These are phyloP conservation scores for Platalea minor DNA, from an alignment of 2,797 vertebrate genomes.

Conservation along the genomic window DNA sequence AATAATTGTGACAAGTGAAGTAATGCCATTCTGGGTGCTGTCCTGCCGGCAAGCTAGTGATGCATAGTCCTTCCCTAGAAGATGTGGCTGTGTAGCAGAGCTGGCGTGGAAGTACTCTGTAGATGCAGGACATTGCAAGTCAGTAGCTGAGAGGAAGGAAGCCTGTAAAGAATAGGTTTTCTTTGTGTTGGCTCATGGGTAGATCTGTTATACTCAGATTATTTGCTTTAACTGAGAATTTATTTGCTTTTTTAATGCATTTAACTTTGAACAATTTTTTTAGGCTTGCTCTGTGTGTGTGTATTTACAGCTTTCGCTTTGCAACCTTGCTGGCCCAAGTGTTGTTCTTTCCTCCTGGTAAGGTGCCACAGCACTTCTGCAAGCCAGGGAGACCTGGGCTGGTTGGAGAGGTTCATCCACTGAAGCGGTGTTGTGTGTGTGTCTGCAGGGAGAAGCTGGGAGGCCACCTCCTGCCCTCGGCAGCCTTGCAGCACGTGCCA, in stretches of 20 bases:
- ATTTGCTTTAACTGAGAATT: not conserved
- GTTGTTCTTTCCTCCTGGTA: not conserved
- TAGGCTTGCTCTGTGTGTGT: not conserved
- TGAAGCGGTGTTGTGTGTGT: rapidly evolving
- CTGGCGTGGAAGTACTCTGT: not conserved
- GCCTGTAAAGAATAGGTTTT: not conserved
- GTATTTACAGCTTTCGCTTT: not conserved
- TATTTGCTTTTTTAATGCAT: not conserved
- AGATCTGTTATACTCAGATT: not conserved
- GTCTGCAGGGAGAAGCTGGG: not conserved
- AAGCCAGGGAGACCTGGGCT: not conserved
- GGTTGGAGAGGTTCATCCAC: rapidly evolving
- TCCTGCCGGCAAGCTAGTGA: not conserved
- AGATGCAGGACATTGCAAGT: not conserved
- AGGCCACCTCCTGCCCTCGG: not conserved
- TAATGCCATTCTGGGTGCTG: not conserved
- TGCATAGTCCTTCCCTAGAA: not conserved
- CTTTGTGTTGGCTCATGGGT: not conserved
- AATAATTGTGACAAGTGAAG: not conserved
- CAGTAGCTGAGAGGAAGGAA: not conserved
- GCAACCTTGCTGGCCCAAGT: not conserved
- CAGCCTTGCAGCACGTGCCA: rapidly evolving
- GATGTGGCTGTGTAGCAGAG: rapidly evolving
- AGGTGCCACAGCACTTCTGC: not conserved
- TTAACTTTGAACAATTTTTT: not conserved